Evolutionary conservation across 64 coral and sea anemone species (phyloP), one percentile per base, ranked within the genome.

Genomic region (Montipora sp.): DNA sequence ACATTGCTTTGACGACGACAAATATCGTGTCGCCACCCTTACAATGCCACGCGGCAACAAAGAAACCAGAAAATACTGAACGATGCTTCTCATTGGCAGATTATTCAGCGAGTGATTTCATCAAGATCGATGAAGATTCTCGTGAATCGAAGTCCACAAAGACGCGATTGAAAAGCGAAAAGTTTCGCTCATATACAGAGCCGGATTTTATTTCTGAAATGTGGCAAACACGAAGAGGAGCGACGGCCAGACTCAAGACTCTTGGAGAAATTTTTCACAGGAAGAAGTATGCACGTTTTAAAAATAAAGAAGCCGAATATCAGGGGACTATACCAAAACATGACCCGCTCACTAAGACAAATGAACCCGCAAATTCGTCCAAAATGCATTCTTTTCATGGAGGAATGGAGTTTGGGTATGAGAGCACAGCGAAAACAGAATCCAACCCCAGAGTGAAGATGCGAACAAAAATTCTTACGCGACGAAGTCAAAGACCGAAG

Each of bases 201-300:
- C 65, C 82, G 7, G 61, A 71, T 48, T 85, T 85, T 12, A 12
- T 51, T 8, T 18, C 63, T 5, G 82, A 85, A 46, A 85, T 85
- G 82, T 85, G 82, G 82, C 68, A 72, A 8, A 85, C 65, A 21
- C 65, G 61, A 11, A 44, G 16, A 46, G 47, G 20, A 51, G n/a
- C 65, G 13, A 66, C 55, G 7, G 13, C 58, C 1, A 83, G 24
- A 27, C 27, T 83, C 7, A 85, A 70, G 44, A 47, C 63, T 21
- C 47, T 85, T 1, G 50, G 20, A 49, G 65, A 71, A 46, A 71
- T 73, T 48, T 85, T 85, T 50, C 82, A 18, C 18, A 48, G 19
- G 46, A 85, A 8, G 65, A 85, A 71, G 68, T 85, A 85, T 50
- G 65, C 61, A 49, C 82, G 65, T 5, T 85, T 85, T 5, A 71